Percentiles rank a stretch among this genome's conserved stretches.
These are phyloP conservation scores for Drosophila anomalata DNA, from an alignment of 2,888 invertebrate genomes.

Conservation along the genomic window DNA sequence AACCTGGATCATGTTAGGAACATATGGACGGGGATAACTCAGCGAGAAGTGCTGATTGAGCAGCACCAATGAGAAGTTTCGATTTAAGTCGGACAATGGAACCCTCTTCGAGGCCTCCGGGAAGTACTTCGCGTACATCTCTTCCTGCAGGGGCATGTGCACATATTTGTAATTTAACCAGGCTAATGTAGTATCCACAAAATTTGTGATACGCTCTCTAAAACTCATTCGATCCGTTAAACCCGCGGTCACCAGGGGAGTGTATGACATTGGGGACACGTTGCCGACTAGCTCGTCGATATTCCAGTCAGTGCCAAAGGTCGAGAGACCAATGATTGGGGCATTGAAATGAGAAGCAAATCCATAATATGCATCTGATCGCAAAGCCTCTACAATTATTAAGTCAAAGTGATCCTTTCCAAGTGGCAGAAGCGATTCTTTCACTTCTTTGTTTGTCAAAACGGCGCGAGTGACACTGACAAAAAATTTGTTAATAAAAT, in stretches of 20 bases:
- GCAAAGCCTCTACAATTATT: conserved; percentile 77
- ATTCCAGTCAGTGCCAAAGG: conserved; percentile 74
- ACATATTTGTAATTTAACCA: conserved; percentile 61
- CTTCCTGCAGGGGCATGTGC: conserved; percentile 63
- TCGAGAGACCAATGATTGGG: conserved; percentile 75
- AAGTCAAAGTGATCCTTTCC: conserved; percentile 81
- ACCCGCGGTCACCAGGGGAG: conserved; percentile 64
- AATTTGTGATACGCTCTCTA: conserved; percentile 77
- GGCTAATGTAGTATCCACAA: conserved; percentile 58
- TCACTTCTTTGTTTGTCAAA: conserved; percentile 55
- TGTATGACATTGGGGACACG: conserved; percentile 78
- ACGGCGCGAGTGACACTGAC: conserved; percentile 32
- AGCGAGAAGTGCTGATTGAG: conserved; percentile 82
- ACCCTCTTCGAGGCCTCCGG: conserved; percentile 55
- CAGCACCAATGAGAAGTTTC: conserved; percentile 77
- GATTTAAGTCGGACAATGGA: conserved; percentile 58
- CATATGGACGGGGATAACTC: conserved; percentile 78
- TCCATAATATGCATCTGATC: conserved; percentile 81
- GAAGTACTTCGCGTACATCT: conserved; percentile 61
- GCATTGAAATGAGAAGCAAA: conserved; percentile 78
- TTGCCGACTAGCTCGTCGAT: conserved; percentile 76
- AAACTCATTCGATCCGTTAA: conserved; percentile 82
- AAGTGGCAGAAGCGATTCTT: conserved; percentile 58
- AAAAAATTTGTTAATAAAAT: conserved; percentile 45
- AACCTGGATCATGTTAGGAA: conserved; percentile 82